Conservation (phyloP, 2,113 vertebrate species). For the Rhabdornis inornatus region DNA sequence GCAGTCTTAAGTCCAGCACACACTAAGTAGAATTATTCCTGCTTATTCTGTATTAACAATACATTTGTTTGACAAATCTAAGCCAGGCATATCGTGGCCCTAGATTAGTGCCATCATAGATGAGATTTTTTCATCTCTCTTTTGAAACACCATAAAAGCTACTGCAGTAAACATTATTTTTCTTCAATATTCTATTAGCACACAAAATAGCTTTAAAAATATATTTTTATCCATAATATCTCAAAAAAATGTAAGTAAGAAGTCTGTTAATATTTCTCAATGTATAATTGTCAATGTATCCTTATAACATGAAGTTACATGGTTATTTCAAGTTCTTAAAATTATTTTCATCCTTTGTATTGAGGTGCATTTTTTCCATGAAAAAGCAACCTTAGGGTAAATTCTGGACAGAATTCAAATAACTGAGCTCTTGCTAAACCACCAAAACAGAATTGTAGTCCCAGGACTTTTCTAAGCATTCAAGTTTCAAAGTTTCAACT, state of each 20-base stretch:
- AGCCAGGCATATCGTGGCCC: neutral
- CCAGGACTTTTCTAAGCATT: neutral
- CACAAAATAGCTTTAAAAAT: neutral
- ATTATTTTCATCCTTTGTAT: neutral
- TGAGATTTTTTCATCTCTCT: neutral
- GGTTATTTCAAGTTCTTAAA: neutral
- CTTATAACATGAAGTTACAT: neutral
- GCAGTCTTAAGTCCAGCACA: neutral
- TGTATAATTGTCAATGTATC: neutral
- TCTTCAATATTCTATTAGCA: neutral
- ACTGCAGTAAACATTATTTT: neutral
- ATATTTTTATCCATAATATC: neutral
- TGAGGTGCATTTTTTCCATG: neutral
- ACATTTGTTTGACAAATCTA: neutral
- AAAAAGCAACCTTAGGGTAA: neutral
- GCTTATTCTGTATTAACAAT: neutral
- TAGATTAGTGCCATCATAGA: neutral
- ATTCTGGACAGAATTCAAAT: neutral
- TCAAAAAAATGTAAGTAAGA: neutral
- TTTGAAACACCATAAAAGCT: neutral
- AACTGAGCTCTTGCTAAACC: neutral
- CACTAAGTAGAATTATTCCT: neutral
- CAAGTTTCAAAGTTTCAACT: neutral
- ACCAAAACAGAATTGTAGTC: neutral
- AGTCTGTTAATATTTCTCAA: neutral